These are phyloP conservation scores for Chrysolina americana DNA, from an alignment of 2,888 invertebrate genomes.

Conservation along the genomic window DNA sequence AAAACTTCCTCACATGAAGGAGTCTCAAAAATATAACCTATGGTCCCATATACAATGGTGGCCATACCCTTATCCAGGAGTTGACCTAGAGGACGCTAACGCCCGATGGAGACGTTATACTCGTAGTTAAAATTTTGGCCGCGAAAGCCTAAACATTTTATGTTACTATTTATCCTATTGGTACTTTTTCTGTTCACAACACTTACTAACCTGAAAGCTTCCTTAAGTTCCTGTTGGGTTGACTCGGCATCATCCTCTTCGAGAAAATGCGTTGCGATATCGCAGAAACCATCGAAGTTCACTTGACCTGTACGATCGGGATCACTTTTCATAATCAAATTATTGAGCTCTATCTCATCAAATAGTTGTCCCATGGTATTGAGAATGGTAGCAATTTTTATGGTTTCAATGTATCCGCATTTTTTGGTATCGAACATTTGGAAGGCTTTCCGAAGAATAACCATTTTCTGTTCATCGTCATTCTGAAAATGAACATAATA, in stretches of 20 bases:
- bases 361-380: conserved; percentile 97
- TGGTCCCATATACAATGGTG: too few relatives aligned
- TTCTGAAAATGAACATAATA: conserved; percentile 68
- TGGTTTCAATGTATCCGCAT: conserved; percentile 91
- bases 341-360: conserved; percentile 82
- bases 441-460: conserved; percentile 95
- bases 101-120: background rate
- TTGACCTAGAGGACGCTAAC: too few relatives aligned
- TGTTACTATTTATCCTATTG: too few relatives aligned
- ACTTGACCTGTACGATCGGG: conserved; percentile 92
- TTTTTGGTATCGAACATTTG: conserved; percentile 97
- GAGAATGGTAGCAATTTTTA: conserved; percentile 91
- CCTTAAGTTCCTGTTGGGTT: conserved; percentile 96
- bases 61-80: too few relatives aligned
- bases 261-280: conserved; percentile 93
- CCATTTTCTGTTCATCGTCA: conserved; percentile 83
- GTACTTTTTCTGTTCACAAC: background rate
- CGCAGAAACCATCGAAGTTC: conserved; percentile 94
- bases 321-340: conserved; percentile 88
- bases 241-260: conserved; percentile 96
- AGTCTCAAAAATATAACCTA: too few relatives aligned
- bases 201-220: conserved; percentile 84
- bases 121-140: too few relatives aligned
- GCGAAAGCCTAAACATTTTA: too few relatives aligned
- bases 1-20: too few relatives aligned